These are phyloP conservation scores for Silurus glanis DNA, from an alignment of 2,113 vertebrate genomes.

Conservation along the genomic window DNA sequence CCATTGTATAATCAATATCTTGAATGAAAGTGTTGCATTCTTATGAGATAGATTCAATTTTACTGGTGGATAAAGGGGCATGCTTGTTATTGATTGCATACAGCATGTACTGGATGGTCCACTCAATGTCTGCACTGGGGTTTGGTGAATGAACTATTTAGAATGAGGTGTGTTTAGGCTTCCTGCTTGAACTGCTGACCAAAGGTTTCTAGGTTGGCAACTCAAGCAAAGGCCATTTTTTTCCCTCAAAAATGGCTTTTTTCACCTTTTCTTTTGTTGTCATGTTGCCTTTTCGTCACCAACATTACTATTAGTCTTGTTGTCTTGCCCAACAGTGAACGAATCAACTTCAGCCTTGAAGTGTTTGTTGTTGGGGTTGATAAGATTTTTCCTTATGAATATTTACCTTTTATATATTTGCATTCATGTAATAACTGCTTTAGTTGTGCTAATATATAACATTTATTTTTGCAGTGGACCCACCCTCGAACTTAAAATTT, in stretches of 20 bases:
- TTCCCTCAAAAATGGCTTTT: conserved; percentile 82
- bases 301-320: conserved; percentile 74
- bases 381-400: conserved; percentile 75
- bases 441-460: conserved; percentile 60
- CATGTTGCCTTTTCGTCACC: conserved; percentile 59
- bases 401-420: conserved; percentile 68
- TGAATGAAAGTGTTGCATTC: conserved; percentile 63
- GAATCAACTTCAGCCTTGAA: conserved; percentile 75
- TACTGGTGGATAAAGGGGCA: conserved; percentile 78
- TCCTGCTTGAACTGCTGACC: conserved; percentile 92
- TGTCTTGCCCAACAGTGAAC: conserved; percentile 86
- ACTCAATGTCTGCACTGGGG: conserved; percentile 87
- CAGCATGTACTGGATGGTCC: conserved; percentile 92
- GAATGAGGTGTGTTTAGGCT: conserved; percentile 81
- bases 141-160: conserved; percentile 80
- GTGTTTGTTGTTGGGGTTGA: conserved; percentile 91
- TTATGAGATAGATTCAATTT: conserved; percentile 69
- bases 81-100: conserved; percentile 86
- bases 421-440: conserved; percentile 52
- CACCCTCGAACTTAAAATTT: conserved; percentile 97
- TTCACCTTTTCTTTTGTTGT: conserved; percentile 75
- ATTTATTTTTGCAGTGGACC: conserved; percentile 88
- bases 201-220: conserved; percentile 81
- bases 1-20: conserved; percentile 79
- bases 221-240: conserved; percentile 93